Base-by-base conservation (phyloP, 2,113 vertebrate species). In the Hippocampus mohnikei region DNA sequence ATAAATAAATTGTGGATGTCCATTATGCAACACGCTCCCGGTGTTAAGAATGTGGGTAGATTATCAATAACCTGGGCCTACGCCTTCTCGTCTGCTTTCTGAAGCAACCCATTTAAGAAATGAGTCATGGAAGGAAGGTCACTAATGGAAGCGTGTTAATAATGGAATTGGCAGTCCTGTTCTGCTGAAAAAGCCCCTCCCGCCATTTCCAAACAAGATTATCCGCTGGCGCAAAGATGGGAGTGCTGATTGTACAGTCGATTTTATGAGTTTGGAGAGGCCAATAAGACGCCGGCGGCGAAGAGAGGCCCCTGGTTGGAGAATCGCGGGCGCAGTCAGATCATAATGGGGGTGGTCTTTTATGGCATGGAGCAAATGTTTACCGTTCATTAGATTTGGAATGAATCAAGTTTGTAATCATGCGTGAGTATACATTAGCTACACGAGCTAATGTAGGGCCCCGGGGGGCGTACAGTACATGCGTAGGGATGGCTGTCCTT, bases 131-230 rank as follows among this genome's bases (percentile, higher is more conserved):
- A 75, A 58, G 71, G 64, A 75, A 58, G 80, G 78, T 78, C 77
- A 70, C 25, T 9, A 66, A 74, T 56, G 73, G 60, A 60, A 44
- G 52, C 75, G 83, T 78, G 77, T 79, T 83, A 85, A 82, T 79
- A 77, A 84, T 78, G 74, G 85, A 81, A 89, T 83, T 86, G 82
- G 59, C 69, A 66, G 81, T 85, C 55, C 75, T 82, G 81, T 81
- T 70, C 60, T 72, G 72, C 55, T 8, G 50, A 70, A 59, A 48
- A 69, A 71, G n/a, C 33, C 50, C 62, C 65, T 16, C 62, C 33
- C 33, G 20, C 37, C 40, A 53, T 16, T 74, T 69, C 72, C 73
- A 70, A 80, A 83, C 72, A 27, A 81, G 74, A 76, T 81, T 73
- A 72, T 67, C 67, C 37, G 44, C 21, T 46, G 68, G 61, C 69